phyloP scores from a whole-genome alignment of 2,797 vertebrate species.

The Myripristis jacobus region DNA sequence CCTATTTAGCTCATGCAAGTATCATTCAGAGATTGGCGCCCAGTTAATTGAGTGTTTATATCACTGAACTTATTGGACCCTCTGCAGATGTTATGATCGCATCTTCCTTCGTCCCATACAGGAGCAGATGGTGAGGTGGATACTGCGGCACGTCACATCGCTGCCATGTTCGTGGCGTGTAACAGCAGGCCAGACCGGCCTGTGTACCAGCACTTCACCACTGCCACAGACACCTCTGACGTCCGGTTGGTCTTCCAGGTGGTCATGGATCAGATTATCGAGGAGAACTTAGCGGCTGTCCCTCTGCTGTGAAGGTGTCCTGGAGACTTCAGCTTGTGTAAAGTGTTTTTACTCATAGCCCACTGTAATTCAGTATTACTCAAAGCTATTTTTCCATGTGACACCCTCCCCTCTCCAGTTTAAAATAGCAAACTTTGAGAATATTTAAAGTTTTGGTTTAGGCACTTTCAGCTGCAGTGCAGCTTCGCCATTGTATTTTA shows the following conservation, averaged over 20 bases:
- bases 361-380: no score
- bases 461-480: neutral
- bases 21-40: no score
- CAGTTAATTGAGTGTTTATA: neutral
- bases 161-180: slow-evolving; percentile 70
- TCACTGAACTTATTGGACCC: neutral
- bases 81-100: neutral
- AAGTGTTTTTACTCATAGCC: neutral
- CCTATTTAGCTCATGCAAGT: no score
- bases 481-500: slow-evolving; percentile 31
- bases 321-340: neutral
- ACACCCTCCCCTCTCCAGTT: no score
- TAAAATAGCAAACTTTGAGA: neutral
- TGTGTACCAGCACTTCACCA: slow-evolving; percentile 82
- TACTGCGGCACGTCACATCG: slow-evolving; percentile 75
- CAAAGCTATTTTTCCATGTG: no score
- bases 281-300: slow-evolving; percentile 68
- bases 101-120: slow-evolving; percentile 22
- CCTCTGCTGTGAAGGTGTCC: slow-evolving; percentile 61
- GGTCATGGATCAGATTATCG: slow-evolving; percentile 69
- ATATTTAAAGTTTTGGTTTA: neutral
- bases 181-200: slow-evolving; percentile 41
- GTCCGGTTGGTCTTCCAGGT: slow-evolving; percentile 73
- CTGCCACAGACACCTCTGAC: slow-evolving; percentile 74
- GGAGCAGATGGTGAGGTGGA: slow-evolving; percentile 77